phyloP scores from a whole-genome alignment of 2,888 invertebrate species.

The Atethmia centrago region DNA sequence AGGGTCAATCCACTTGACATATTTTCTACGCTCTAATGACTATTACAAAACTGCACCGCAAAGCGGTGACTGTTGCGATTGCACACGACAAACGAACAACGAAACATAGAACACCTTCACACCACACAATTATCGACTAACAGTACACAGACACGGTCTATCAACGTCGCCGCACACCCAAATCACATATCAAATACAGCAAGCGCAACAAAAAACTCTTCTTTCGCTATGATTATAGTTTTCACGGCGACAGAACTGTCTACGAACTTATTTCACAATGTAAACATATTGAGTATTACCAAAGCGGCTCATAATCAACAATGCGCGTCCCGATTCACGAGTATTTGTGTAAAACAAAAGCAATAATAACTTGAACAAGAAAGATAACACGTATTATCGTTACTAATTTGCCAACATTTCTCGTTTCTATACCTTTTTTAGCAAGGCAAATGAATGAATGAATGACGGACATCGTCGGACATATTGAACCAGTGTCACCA shows the following conservation, averaged over 20 bases:
- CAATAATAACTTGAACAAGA: slow-evolving; percentile 74
- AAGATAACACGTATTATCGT: slow-evolving; percentile 85
- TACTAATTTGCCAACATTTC: slow-evolving; percentile 88
- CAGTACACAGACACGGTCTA: slow-evolving; percentile 80
- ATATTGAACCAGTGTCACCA: slow-evolving; percentile 71
- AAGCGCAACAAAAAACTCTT: slow-evolving; percentile 81
- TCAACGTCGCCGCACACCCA: slow-evolving; percentile 72
- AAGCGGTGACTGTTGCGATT: slow-evolving; percentile 61
- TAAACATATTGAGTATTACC: slow-evolving; percentile 84
- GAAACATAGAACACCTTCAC: slow-evolving; percentile 69
- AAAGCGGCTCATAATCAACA: slow-evolving; percentile 68
- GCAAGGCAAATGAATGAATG: slow-evolving; percentile 84
- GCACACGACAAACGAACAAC: slow-evolving; percentile 63
- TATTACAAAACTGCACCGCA: slow-evolving; percentile 85
- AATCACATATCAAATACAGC: slow-evolving; percentile 74
- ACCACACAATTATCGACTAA: slow-evolving; percentile 74
- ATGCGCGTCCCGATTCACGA: slow-evolving; percentile 67
- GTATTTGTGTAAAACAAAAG: slow-evolving; percentile 64
- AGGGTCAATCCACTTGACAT: slow-evolving; percentile 85
- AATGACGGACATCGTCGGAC: slow-evolving; percentile 75
- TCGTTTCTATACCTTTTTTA: slow-evolving; percentile 85
- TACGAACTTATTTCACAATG: slow-evolving; percentile 82
- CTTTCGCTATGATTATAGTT: slow-evolving; percentile 81
- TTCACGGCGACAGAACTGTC: slow-evolving; percentile 77
- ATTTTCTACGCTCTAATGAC: slow-evolving; percentile 88